A percentile compares a stretch with the other conserved stretches of the same genome.
Evolutionary conservation across 2,113 vertebrate genomes (phyloP).

Genomic region (Odontesthes bonariensis): DNA sequence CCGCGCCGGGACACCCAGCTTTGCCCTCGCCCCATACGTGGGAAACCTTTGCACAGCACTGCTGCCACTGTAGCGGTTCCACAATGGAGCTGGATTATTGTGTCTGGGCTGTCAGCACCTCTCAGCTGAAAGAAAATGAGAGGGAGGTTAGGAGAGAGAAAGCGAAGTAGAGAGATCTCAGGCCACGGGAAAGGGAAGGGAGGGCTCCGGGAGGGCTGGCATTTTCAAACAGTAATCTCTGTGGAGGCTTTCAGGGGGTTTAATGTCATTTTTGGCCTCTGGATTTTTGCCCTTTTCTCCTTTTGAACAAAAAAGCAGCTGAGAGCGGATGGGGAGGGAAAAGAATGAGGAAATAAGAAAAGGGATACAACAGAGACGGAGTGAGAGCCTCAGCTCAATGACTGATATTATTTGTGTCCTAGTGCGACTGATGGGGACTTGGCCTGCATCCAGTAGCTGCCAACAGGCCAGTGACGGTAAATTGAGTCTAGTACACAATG

Average conservation of each 20-base stretch:
- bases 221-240: slow-evolving; percentile 74
- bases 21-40: slow-evolving; percentile 63
- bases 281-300: slow-evolving; percentile 68
- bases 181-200: slow-evolving; percentile 15
- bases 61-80: slow-evolving; percentile 53
- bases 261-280: slow-evolving; percentile 76
- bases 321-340: slow-evolving; percentile 29
- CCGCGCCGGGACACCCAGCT: slow-evolving; percentile 27
- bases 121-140: slow-evolving; percentile 70
- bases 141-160: slow-evolving; percentile 40
- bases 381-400: slow-evolving; percentile 29
- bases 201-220: slow-evolving; percentile 55
- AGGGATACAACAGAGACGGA: slow-evolving; percentile 29
- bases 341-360: slow-evolving; percentile 38
- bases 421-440: slow-evolving; percentile 62
- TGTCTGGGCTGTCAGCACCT: slow-evolving; percentile 78
- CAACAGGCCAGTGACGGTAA: slow-evolving; percentile 60
- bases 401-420: slow-evolving; percentile 66
- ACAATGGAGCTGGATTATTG: slow-evolving; percentile 74
- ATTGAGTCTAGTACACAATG: slow-evolving; percentile 66
- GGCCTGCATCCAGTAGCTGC: slow-evolving; percentile 66
- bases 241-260: slow-evolving; percentile 69
- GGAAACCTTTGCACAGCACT: slow-evolving; percentile 61
- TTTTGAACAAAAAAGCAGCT: slow-evolving; percentile 57
- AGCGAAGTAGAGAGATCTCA: slow-evolving; percentile 44